A percentile compares a stretch with the other conserved stretches of the same genome.
phyloP scores from a whole-genome alignment of 2,888 invertebrate genomes.

The Apantesis nais region DNA sequence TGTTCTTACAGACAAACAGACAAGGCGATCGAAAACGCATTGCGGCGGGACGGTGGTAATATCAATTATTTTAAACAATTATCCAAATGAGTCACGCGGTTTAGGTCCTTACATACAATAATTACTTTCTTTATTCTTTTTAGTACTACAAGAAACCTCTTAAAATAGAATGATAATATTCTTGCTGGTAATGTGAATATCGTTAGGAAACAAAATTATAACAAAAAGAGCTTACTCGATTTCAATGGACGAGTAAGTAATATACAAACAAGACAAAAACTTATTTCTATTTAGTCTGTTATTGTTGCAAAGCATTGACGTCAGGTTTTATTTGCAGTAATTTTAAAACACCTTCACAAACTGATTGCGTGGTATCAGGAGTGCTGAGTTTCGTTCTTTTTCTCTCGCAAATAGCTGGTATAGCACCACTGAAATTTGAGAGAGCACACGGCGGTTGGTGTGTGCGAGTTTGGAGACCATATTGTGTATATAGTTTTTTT shows the following conservation, averaged over 20 bases:
- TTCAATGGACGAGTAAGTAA: not conserved
- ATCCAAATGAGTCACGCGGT: too few relatives aligned
- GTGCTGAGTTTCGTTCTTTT: slow-evolving; percentile 1
- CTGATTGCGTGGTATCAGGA: slow-evolving; percentile 1
- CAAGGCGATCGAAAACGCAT: too few relatives aligned
- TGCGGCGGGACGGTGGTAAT: too few relatives aligned
- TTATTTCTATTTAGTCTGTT: not conserved
- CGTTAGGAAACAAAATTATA: not conserved
- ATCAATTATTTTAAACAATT: too few relatives aligned
- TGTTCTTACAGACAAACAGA: too few relatives aligned
- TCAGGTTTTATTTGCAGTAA: not conserved
- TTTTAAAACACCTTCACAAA: not conserved
- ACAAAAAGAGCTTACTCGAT: not conserved
- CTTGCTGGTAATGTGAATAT: not conserved
- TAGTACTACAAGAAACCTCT: not conserved
- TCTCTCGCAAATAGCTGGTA: slow-evolving; percentile 5
- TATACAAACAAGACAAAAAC: not conserved
- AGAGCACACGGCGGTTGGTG: slow-evolving; percentile 6
- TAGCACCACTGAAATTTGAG: slow-evolving; percentile 5
- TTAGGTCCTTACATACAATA: too few relatives aligned
- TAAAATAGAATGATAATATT: not conserved
- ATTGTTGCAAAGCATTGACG: not conserved
- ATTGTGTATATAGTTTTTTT: not conserved
- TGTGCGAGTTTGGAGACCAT: not conserved
- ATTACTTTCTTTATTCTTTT: too few relatives aligned